phyloP scores from a whole-genome alignment of 2,797 vertebrate species.

The Arremon brunneinucha region DNA sequence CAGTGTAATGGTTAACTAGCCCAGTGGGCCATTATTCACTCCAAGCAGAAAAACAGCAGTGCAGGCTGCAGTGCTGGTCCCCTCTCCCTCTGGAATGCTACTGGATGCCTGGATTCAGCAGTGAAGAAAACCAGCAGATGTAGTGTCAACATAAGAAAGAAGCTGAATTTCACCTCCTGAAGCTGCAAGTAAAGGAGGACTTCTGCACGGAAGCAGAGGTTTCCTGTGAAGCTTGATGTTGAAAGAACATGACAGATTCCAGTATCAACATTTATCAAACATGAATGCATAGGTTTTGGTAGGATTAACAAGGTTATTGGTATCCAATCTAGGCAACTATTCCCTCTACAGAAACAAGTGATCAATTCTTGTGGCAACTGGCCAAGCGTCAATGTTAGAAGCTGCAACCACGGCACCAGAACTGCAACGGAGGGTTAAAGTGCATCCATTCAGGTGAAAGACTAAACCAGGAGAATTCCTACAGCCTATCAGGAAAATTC shows the following conservation, averaged over 20 bases:
- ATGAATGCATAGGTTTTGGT: neutral
- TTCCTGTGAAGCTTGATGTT: conserved; percentile 1
- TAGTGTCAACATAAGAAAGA: neutral
- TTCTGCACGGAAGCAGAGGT: neutral
- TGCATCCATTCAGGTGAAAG: conserved; percentile 29
- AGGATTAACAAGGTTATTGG: conserved; percentile 2
- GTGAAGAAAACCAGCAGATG: conserved; percentile 28
- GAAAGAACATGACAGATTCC: conserved; percentile 27
- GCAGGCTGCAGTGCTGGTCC: neutral
- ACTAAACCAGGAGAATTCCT: conserved; percentile 8
- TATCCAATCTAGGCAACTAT: conserved; percentile 23
- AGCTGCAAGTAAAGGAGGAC: neutral
- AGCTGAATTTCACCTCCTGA: neutral
- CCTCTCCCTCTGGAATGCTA: conserved; percentile 34
- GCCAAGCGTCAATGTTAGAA: conserved; percentile 12
- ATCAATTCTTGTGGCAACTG: conserved; percentile 11
- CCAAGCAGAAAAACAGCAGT: conserved; percentile 54
- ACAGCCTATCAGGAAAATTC: neutral
- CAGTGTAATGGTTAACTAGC: conserved; percentile 65
- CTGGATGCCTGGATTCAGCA: conserved; percentile 1
- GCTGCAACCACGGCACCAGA: neutral
- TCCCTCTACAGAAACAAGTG: neutral
- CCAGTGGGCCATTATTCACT: conserved; percentile 46
- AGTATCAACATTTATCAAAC: conserved; percentile 24
- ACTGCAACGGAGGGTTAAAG: conserved; percentile 43